Conservation (phyloP, 23 tunicate species). For the Styela plicata region DNA sequence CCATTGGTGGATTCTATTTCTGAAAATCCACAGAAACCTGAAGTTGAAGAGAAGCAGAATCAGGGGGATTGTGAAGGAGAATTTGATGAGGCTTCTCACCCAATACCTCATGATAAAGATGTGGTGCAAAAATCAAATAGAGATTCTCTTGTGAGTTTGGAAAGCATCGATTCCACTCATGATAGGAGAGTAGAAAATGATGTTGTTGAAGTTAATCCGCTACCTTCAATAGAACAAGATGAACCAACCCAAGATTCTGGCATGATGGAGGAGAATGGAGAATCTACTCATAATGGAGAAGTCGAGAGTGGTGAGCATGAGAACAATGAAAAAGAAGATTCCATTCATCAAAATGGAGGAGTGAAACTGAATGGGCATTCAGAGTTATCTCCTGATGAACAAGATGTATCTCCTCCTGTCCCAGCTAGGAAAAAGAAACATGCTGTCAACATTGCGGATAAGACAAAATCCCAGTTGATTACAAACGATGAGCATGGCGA, state of each 20-base stretch:
- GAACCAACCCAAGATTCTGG: neutral
- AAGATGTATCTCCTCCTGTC: neutral
- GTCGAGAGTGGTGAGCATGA: neutral
- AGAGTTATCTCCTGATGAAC: neutral
- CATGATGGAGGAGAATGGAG: neutral
- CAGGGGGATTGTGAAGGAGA: too few species aligned
- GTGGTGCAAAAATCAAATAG: too few species aligned
- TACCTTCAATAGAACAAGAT: neutral
- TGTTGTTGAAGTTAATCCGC: neutral
- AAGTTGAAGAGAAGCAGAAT: too few species aligned
- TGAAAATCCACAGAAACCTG: too few species aligned
- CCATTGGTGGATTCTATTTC: too few species aligned
- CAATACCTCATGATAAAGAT: too few species aligned
- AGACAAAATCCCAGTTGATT: neutral
- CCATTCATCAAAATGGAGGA: neutral
- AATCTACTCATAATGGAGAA: neutral
- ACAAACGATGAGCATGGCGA: neutral
- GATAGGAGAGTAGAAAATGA: neutral
- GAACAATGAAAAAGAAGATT: neutral
- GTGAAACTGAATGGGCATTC: neutral
- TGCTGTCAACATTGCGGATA: neutral
- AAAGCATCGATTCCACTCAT: too few species aligned
- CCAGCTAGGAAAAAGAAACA: conserved; percentile 4
- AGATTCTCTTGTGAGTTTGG: too few species aligned
- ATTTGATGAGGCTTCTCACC: too few species aligned